Percentiles rank a stretch among this genome's conserved stretches.
These are phyloP conservation scores for Pangasius djambal DNA, from an alignment of 2,797 vertebrate species.

Conservation along the genomic window DNA sequence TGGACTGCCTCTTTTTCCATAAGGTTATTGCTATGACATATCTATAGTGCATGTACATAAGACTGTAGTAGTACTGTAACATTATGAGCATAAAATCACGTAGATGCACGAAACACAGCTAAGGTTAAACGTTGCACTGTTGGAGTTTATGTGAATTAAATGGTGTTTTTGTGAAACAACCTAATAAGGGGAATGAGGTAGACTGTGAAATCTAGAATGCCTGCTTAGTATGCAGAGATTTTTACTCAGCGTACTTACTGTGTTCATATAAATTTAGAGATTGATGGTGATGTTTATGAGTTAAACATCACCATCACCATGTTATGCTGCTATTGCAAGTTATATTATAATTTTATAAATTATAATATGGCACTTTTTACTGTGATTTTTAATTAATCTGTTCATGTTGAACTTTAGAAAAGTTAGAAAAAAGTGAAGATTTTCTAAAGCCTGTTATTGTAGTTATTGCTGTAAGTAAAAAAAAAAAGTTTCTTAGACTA, in stretches of 20 bases:
- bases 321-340: too few relatives aligned
- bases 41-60: not conserved
- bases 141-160: not conserved
- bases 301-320: too few relatives aligned
- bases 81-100: not conserved
- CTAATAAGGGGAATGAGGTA: not conserved
- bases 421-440: not conserved
- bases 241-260: too few relatives aligned
- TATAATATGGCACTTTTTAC: not conserved
- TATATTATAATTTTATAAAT: not conserved
- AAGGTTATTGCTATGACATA: not conserved
- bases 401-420: not conserved
- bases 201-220: too few relatives aligned
- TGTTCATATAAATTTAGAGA: too few relatives aligned
- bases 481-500: not conserved
- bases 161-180: not conserved
- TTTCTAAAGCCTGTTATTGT: not conserved
- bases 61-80: not conserved
- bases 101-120: not conserved
- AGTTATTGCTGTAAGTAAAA: not conserved
- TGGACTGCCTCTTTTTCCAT: not conserved
- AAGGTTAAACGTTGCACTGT: not conserved
- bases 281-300: too few relatives aligned
- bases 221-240: too few relatives aligned
- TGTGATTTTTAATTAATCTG: not conserved